Percentiles rank a stretch among this genome's conserved stretches.
Evolutionary conservation across 2,797 vertebrate genomes (phyloP).

Genomic region (Malacoraja senta): DNA sequence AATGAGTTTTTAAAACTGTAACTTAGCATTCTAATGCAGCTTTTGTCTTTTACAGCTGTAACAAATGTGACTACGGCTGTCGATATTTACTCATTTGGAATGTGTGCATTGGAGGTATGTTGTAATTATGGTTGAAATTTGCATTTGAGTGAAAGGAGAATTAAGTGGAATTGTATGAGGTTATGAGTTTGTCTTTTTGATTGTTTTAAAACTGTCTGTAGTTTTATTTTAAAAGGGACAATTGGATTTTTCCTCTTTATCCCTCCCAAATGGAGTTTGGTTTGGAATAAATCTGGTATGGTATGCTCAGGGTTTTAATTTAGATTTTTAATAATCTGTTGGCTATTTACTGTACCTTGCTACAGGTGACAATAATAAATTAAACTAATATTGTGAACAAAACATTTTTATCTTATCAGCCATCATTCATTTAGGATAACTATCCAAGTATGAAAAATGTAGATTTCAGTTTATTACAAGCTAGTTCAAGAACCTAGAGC

Average conservation of each 20-base stretch:
- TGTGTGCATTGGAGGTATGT: constrained; percentile 94
- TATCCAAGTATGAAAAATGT: not conserved
- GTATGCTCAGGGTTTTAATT: not conserved
- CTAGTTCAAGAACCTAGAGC: not conserved
- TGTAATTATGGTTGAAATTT: constrained; percentile 40
- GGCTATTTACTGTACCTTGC: not conserved
- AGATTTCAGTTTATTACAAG: not conserved
- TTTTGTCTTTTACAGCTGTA: constrained; percentile 69
- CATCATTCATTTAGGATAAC: constrained; percentile 1
- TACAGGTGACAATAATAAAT: too few relatives aligned
- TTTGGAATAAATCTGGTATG: not conserved
- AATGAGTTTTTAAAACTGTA: constrained; percentile 18
- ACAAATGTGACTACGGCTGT: constrained; percentile 92
- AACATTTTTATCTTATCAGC: not conserved
- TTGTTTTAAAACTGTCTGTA: not conserved
- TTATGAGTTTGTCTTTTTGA: not conserved
- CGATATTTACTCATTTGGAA: constrained; percentile 97
- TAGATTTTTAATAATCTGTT: not conserved
- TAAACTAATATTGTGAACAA: not conserved
- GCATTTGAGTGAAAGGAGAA: not conserved
- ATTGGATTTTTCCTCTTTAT: not conserved
- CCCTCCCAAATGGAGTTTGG: not conserved
- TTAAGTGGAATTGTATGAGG: not conserved
- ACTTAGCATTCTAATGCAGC: not conserved
- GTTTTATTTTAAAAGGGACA: not conserved